Evolutionary conservation across 1,140 invertebrate species (phyloP), one percentile per base, ranked within the genome.

Genomic region (Bombyx mandarina): DNA sequence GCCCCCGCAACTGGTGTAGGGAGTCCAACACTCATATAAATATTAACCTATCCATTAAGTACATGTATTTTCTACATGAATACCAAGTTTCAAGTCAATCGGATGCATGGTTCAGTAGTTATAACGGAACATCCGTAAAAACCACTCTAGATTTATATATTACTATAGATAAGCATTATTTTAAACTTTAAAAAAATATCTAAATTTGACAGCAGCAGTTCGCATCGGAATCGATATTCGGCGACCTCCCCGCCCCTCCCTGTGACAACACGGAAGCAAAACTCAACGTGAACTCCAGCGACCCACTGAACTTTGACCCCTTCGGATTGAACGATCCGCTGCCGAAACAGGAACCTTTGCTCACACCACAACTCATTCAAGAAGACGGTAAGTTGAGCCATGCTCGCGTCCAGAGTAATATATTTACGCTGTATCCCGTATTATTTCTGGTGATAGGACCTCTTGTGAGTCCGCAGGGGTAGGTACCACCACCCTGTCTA

Each of bases 321-420:
- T 85, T 87, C 62, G 83, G 83, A 1, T 70, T 86, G 26, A 83
- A 83, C 66, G 80, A 84, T 7, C 79, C 81, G 0, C 55, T 83
- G 58, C 79, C 80, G 2, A 79, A 82, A 52, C 77, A 83, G 47
- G 83, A 83, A 47, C 72, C 80, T 0, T 43, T 86, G 54, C 66
- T 86, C 0, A 73, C 81, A 3, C 82, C 83, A 8, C 68, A 74
- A 22, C 54, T 65, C 2, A 46, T 73, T 8, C 70, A 75, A 47
- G 81, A 86, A 50, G 78, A 82, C 42, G 73, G 80, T 82, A 62
- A 64, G 56, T 56, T 8, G 63, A 47, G 5, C 12, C 45, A 12
- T 47, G 9, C 9, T 7, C 9, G 8, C 45, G 6, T 47, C 4
- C 12, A 47, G 8, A 35, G 45, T 7, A 47, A 4, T 47, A 0